A percentile compares a stretch with the other conserved stretches of the same genome.
Conservation (phyloP, 2,797 vertebrate genomes). For the Tenualosa thibaudeaui region DNA sequence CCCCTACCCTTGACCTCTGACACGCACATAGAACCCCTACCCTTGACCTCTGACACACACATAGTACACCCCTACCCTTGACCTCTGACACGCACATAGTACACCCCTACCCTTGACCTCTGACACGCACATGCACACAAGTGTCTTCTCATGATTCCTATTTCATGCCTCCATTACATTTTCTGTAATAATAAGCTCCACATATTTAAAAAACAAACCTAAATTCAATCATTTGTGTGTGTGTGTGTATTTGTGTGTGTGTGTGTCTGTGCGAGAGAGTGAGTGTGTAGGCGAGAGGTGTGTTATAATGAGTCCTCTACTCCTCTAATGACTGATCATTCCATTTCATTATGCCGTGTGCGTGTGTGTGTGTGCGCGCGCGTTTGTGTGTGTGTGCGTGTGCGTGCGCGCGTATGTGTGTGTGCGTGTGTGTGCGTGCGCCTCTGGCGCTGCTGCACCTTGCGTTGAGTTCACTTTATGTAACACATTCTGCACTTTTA, state of each 20-base stretch:
- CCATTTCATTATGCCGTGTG: no score
- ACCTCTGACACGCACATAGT: no score
- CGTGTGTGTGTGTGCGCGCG: not conserved
- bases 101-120: no score
- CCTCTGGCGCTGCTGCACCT: not conserved
- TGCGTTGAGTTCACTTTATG: not conserved
- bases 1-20: no score
- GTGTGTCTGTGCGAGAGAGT: not conserved
- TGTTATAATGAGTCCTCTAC: not conserved
- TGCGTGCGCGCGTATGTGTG: not conserved
- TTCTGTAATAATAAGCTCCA: not conserved
- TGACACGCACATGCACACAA: no score
- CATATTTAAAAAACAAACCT: not conserved
- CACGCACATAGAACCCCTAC: no score
- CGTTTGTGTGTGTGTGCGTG: not conserved
- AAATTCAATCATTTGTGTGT: not conserved
- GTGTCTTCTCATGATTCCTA: no score
- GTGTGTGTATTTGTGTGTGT: not conserved
- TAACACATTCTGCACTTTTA: not conserved
- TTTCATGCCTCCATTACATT: not conserved
- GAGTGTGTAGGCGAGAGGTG: not conserved
- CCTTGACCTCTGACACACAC: no score
- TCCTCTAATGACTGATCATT: no score
- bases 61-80: no score
- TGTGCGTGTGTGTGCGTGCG: not conserved